Evolutionary conservation across 1,140 invertebrate species (phyloP), one percentile per base, ranked within the genome.

Genomic region (Eriocheir sinensis): DNA sequence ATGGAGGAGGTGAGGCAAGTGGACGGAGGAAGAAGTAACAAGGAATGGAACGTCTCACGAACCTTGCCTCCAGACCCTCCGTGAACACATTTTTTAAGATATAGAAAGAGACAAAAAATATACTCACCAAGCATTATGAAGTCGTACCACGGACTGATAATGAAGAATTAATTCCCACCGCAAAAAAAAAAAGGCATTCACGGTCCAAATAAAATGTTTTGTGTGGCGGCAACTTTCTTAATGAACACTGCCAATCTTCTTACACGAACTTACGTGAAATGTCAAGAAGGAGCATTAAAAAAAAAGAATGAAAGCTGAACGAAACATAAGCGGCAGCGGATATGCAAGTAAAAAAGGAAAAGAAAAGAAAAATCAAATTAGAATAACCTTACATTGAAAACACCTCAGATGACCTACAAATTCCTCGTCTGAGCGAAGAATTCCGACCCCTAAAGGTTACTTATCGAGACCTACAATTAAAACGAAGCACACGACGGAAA

Each of bases 31-130:
- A 36, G 60, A 79, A 17, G 81, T 34, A 80, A 40, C 80, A 32
- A 40, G 38, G 9, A 21, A 48, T 89, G 88, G 48, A 89, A 89
- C 88, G 48, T 89, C 88, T 48, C 88, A 89, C 48, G 36, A 89
- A 89, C 40, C 30, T 89, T 40, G 9, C 40, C 48, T 48, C 88
- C n/a, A 89, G 41, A 44, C 88, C 48, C 88, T 36, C 88, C 30
- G 40, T 44, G 6, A 17, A 41, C 36, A 40, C 53, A 44, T 34
- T 60, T 38, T 60, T 60, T 88, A 93, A 88, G 60, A 93, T 88
- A 93, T 72, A 36, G 36, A 34, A 53, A 17, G 81, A 40, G 38
- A 86, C 9, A 3, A n/a, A 85, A 81, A 86, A 36, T 27, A 91
- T 27, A 36, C 36, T 40, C 40, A 88, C 44, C 38, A 41, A 38